Evolutionary conservation across 2,888 invertebrate species (phyloP).

Genomic region (Barypeithes pellucidus): DNA sequence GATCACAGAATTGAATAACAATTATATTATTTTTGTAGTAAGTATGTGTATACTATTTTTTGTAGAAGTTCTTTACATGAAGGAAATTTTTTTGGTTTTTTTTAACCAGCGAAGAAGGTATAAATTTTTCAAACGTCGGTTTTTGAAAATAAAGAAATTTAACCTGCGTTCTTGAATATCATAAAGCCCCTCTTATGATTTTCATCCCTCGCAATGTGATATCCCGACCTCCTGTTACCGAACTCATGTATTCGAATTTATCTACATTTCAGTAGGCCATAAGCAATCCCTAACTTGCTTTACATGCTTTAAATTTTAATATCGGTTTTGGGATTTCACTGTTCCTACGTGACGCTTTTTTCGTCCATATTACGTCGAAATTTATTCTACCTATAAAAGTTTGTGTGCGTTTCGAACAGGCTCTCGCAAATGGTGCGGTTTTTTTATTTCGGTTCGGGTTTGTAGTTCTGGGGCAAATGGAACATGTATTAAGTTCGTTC

Average conservation of each 20-base stretch:
- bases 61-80: background rate
- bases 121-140: background rate
- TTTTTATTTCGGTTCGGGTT: slow-evolving; percentile 33
- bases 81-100: too few species aligned
- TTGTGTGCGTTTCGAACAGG: slow-evolving; percentile 42
- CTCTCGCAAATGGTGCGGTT: slow-evolving; percentile 35
- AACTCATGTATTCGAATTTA: slow-evolving; percentile 33
- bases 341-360: slow-evolving; percentile 46
- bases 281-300: slow-evolving; percentile 37
- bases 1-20: too few species aligned
- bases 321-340: slow-evolving; percentile 41
- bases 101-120: too few species aligned
- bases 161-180: slow-evolving; percentile 10
- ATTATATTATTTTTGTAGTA: too few species aligned
- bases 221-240: slow-evolving; percentile 31
- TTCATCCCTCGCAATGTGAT: slow-evolving; percentile 26
- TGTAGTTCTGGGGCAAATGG: slow-evolving; percentile 19
- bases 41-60: too few species aligned
- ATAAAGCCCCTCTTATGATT: slow-evolving; percentile 23
- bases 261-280: slow-evolving; percentile 30
- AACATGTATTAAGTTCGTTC: too few species aligned
- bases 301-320: slow-evolving; percentile 45
- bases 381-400: slow-evolving; percentile 46
- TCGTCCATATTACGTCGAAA: slow-evolving; percentile 40
- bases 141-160: slow-evolving; percentile 32